Conservation (phyloP, 2,113 vertebrate species). For the Oryzias javanicus region DNA sequence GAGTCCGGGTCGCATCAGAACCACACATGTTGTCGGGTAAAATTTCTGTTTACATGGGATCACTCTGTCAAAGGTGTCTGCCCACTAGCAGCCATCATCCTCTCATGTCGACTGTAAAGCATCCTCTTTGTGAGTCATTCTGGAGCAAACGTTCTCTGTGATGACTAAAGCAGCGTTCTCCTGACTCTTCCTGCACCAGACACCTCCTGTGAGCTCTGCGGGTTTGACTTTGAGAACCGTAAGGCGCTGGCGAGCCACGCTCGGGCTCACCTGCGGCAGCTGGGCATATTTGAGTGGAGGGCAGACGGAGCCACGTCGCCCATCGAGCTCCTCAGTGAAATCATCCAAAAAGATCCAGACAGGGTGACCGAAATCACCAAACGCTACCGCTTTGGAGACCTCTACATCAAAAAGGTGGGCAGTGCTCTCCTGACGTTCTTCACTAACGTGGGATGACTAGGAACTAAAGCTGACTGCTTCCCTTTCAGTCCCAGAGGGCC, state of each 20-base stretch:
- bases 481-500: slow-evolving; percentile 33
- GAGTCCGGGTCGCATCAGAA: too few relatives aligned
- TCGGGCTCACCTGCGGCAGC: slow-evolving; percentile 88
- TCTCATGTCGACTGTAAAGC: too few relatives aligned
- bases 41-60: too few relatives aligned
- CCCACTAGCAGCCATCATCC: too few relatives aligned
- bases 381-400: slow-evolving; percentile 84
- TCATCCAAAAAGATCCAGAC: slow-evolving; percentile 87
- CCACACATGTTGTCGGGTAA: too few relatives aligned
- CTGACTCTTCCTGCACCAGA: slow-evolving; percentile 71
- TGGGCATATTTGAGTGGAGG: slow-evolving; percentile 89
- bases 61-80: too few relatives aligned
- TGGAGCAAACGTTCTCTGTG: too few relatives aligned
- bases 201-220: slow-evolving; percentile 90
- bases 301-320: slow-evolving; percentile 87
- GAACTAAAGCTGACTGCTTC: neutral
- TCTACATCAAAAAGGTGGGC: slow-evolving; percentile 85
- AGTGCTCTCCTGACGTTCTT: neutral
- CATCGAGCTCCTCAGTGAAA: slow-evolving; percentile 87
- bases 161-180: neutral
- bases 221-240: slow-evolving; percentile 92
- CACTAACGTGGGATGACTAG: neutral
- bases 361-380: slow-evolving; percentile 85
- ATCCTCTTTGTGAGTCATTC: too few relatives aligned
- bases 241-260: slow-evolving; percentile 93